A percentile compares a stretch with the other conserved stretches of the same genome.
Conservation (phyloP, 2,888 invertebrate genomes). For the Mantis religiosa region DNA sequence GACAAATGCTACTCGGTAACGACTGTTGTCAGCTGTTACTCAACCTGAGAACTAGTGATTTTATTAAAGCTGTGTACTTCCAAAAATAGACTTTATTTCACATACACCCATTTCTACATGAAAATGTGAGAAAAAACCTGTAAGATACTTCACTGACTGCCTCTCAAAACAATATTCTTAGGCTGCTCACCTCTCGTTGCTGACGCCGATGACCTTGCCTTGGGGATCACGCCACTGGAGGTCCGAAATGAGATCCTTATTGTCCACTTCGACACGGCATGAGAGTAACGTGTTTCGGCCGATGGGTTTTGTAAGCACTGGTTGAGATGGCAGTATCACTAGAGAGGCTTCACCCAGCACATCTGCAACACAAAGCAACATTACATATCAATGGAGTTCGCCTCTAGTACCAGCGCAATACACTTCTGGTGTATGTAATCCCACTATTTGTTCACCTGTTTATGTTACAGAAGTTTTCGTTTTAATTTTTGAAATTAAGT, state of each 20-base stretch:
- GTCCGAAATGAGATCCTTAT: constrained; percentile 63
- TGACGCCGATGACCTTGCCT: constrained; percentile 59
- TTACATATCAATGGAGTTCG: not conserved
- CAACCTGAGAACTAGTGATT: too few species aligned
- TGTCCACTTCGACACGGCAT: constrained; percentile 67
- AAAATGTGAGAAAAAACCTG: not conserved
- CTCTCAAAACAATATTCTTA: not conserved
- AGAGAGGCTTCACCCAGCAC: constrained; percentile 46
- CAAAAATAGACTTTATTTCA: too few species aligned
- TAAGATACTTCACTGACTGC: not conserved
- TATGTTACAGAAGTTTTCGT: too few species aligned
- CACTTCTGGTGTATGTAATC: too few species aligned
- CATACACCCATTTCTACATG: too few species aligned
- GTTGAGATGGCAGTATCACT: constrained; percentile 66
- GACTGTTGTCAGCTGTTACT: too few species aligned
- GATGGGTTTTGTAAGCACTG: constrained; percentile 66
- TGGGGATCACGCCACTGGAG: constrained; percentile 76
- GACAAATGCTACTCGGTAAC: too few species aligned
- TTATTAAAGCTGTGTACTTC: too few species aligned
- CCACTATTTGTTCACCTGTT: too few species aligned
- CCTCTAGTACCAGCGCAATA: too few species aligned
- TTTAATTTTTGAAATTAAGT: too few species aligned
- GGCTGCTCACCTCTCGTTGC: constrained; percentile 37
- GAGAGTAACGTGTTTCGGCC: constrained; percentile 73
- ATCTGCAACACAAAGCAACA: not conserved